These are phyloP conservation scores for Asbolus verrucosus DNA, from an alignment of 1,140 invertebrate species.

Conservation along the genomic window DNA sequence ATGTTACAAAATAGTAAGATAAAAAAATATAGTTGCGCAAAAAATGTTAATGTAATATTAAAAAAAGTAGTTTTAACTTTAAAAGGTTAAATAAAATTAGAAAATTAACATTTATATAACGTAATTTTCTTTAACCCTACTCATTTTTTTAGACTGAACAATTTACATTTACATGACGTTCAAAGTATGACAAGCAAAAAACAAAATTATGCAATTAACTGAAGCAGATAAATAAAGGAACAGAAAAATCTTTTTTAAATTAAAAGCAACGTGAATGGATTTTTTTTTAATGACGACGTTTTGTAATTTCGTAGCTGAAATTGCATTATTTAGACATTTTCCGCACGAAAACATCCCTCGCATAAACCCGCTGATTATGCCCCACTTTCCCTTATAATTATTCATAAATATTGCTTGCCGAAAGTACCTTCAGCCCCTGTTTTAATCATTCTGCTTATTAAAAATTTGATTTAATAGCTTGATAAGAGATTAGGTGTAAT, in stretches of 20 bases:
- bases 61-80: too few species aligned
- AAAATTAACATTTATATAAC: too few species aligned
- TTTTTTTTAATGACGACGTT: conserved; percentile 27
- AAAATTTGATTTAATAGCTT: conserved; percentile 18
- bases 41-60: too few species aligned
- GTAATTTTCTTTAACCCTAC: too few species aligned
- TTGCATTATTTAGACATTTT: conserved; percentile 38
- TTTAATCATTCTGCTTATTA: conserved; percentile 30
- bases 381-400: conserved; percentile 28
- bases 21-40: too few species aligned
- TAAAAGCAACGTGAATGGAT: conserved; percentile 13
- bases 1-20: too few species aligned
- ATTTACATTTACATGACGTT: too few species aligned
- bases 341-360: conserved; percentile 26
- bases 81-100: too few species aligned
- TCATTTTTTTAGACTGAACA: too few species aligned
- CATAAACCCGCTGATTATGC: conserved; percentile 18
- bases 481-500: conserved; percentile 3
- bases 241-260: conserved; percentile 4
- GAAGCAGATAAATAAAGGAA: not conserved
- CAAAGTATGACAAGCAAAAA: too few species aligned
- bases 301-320: conserved; percentile 27
- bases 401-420: conserved; percentile 26
- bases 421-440: conserved; percentile 10
- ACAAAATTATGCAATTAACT: conserved; percentile 16